Evolutionary conservation across 92 coral and sea anemone species (phyloP).

Genomic region (Actinernus sp.): DNA sequence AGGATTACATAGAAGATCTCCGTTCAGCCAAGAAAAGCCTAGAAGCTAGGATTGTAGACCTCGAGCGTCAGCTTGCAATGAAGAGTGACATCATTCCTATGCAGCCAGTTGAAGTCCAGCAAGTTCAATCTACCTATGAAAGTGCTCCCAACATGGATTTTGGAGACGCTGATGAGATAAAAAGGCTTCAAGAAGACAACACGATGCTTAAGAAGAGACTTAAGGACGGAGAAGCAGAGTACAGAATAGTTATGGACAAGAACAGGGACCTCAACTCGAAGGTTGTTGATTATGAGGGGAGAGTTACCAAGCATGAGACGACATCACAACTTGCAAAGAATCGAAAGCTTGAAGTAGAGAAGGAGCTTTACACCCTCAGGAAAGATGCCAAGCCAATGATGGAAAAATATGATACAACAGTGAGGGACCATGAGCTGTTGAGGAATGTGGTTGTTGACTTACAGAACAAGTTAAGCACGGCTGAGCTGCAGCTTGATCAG

Average conservation of each 20-base stretch:
- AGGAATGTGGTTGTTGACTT: conserved; percentile 66
- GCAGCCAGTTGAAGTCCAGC: conserved; percentile 70
- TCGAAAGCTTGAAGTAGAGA: conserved; percentile 66
- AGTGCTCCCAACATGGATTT: conserved; percentile 77
- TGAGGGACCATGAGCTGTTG: conserved; percentile 59
- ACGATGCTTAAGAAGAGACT: conserved; percentile 45
- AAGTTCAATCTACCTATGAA: conserved; percentile 67
- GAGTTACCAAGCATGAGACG: conserved; percentile 56
- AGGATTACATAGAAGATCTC: conserved; percentile 64
- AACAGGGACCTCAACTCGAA: conserved; percentile 62
- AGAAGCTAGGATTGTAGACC: conserved; percentile 67
- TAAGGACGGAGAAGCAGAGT: conserved; percentile 52
- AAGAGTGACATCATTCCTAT: conserved; percentile 61
- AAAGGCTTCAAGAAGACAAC: conserved; percentile 70
- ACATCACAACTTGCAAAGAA: conserved; percentile 50
- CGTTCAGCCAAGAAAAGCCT: conserved; percentile 45
- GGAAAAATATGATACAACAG: conserved; percentile 65
- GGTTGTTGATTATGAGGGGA: conserved; percentile 67
- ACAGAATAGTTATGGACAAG: conserved; percentile 47
- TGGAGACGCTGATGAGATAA: conserved; percentile 72
- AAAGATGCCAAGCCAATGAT: conserved; percentile 63
- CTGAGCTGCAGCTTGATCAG: conserved; percentile 73
- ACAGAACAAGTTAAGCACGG: conserved; percentile 58
- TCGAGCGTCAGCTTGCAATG: conserved; percentile 64
- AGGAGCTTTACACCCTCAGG: conserved; percentile 55